Conservation (phyloP, 2,113 vertebrate species). For the Pelmatolapia mariae region DNA sequence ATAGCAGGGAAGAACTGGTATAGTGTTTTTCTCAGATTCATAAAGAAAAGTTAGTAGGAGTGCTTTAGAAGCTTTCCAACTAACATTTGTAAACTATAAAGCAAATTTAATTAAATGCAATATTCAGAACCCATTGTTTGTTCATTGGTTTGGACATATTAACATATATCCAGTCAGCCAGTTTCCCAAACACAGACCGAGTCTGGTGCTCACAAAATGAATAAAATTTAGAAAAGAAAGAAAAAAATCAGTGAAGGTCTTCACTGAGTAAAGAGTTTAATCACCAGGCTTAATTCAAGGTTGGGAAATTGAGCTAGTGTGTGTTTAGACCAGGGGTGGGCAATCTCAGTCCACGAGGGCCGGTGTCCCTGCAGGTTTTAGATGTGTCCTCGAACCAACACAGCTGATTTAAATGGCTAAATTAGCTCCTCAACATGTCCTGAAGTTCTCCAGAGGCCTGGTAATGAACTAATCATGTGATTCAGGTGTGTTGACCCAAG, state of each 20-base stretch:
- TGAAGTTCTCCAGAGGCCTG: too few relatives aligned
- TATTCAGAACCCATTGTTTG: background rate
- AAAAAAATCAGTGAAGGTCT: background rate
- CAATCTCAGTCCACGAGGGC: too few relatives aligned
- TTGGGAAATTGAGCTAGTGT: background rate
- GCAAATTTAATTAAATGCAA: background rate
- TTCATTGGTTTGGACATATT: fast-evolving
- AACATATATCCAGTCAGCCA: background rate
- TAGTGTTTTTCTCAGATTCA: background rate
- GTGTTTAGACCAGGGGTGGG: background rate
- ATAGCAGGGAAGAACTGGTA: fast-evolving
- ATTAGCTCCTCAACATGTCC: too few relatives aligned
- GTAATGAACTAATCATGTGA: too few relatives aligned
- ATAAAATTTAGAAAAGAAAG: background rate
- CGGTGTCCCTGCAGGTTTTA: too few relatives aligned
- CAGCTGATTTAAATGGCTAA: too few relatives aligned
- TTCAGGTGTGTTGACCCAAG: too few relatives aligned
- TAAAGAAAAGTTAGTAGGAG: background rate
- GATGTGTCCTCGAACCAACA: too few relatives aligned
- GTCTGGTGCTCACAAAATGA: background rate
- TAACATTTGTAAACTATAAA: background rate
- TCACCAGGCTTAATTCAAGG: background rate
- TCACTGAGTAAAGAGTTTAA: background rate
- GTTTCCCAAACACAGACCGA: background rate
- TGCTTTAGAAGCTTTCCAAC: fast-evolving